phyloP scores from a whole-genome alignment of 2,113 vertebrate species.

The Thymallus thymallus region DNA sequence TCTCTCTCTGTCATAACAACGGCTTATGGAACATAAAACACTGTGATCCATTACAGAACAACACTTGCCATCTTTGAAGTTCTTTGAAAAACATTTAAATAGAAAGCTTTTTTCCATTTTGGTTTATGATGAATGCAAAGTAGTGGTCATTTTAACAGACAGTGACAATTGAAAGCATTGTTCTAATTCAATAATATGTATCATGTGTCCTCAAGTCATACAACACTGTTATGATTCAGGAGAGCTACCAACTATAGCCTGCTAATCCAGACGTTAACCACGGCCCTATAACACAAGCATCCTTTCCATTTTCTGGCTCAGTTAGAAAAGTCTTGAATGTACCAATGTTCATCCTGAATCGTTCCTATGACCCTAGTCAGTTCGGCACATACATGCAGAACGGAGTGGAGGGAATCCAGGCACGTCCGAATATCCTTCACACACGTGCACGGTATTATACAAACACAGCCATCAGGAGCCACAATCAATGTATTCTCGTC shows the following conservation, averaged over 20 bases:
- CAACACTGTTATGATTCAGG: neutral
- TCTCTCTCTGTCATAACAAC: too few species aligned
- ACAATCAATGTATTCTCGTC: too few species aligned
- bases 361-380: neutral
- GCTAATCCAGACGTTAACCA: neutral
- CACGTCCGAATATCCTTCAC: neutral
- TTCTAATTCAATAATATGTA: neutral
- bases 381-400: neutral
- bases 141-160: neutral
- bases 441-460: too few species aligned
- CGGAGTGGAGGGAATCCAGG: neutral
- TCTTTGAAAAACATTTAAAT: too few species aligned
- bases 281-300: too few species aligned
- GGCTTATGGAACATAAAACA: too few species aligned
- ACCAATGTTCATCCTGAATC: slow-evolving; percentile 1
- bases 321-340: neutral
- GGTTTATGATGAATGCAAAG: too few species aligned
- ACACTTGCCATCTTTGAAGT: too few species aligned
- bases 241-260: neutral
- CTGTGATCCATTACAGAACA: too few species aligned
- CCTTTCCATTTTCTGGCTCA: neutral
- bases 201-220: neutral
- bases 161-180: neutral
- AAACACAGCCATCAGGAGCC: too few species aligned
- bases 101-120: too few species aligned